Evolutionary conservation across 2,888 invertebrate genomes (phyloP), one percentile per base, ranked within the genome.

Genomic region (Alcis repandata): DNA sequence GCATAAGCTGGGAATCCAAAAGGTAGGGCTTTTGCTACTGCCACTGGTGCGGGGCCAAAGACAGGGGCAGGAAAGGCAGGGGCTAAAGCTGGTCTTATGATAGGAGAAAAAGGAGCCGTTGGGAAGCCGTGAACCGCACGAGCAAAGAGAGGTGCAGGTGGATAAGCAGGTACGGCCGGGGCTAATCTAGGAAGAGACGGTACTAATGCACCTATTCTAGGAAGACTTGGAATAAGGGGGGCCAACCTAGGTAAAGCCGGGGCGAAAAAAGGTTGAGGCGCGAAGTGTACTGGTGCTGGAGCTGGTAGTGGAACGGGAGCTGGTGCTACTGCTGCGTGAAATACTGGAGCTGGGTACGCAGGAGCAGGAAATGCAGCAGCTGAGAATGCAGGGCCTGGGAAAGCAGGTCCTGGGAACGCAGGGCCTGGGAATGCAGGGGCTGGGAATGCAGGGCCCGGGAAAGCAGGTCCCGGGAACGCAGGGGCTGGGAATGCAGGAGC

Each of bases 51-150:
- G 48, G 86, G 83, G 0, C 79, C 76, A 27, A 85, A 80, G 0
- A 77, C 67, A n/a, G 84, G 84, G 32, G 75, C 72, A 4, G 78
- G 72, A 10, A 76, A 65, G 2, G 79, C 76, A 15, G 79, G 69
- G n/a, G 78, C 76, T 48, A 84, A 75, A 3, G 80, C 77, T 4
- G 83, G 79, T 27, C 85, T 79, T 19, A 83, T 70, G n/a, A 84
- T 73, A 1, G 83, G 82, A 20, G 82, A 79, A 41, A 88, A 87
- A 0, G 86, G 85, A n/a, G 84, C 83, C 1, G 84, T 72, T 2
- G 75, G 75, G 2, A 79, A 59, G 8, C 77, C 70, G 41, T 77
- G 76, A 3, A 74, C 63, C 8, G 73, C 63, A 20, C 75, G 74
- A 41, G 78, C 59, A n/a, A 67, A 84, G 9, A 80, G 54, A 0